Evolutionary conservation across 1,140 invertebrate genomes (phyloP).

Genomic region (Musca domestica): DNA sequence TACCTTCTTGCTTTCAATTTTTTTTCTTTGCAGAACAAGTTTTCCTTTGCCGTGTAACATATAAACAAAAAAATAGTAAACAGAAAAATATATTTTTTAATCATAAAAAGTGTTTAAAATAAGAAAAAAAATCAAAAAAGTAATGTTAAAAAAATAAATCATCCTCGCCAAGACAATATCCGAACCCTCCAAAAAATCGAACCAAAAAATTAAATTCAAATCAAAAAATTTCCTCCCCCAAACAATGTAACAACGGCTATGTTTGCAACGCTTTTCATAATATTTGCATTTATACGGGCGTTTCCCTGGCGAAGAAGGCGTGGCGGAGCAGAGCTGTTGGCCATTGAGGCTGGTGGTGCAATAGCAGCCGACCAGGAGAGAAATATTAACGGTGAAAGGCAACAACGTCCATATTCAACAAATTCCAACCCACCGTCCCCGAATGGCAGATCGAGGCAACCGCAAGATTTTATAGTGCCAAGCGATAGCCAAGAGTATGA

Average conservation of each 20-base stretch:
- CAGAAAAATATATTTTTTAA: no score
- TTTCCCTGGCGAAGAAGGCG: constrained; percentile 46
- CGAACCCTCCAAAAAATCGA: not conserved
- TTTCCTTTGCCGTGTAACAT: no score
- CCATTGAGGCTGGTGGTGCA: constrained; percentile 20
- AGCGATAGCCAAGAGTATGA: not conserved
- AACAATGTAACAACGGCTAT: constrained; percentile 32
- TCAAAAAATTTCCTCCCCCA: not conserved
- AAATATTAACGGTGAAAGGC: no score
- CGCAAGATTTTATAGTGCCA: constrained; percentile 12
- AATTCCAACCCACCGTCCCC: constrained; percentile 25
- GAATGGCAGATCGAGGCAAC: constrained; percentile 27
- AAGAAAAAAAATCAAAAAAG: no score
- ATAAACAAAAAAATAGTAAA: no score
- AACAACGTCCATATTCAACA: constrained; percentile 19
- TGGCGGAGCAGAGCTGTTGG: constrained; percentile 26
- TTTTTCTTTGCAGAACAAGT: no score
- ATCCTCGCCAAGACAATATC: not conserved
- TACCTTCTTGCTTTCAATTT: no score
- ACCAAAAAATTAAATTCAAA: not conserved
- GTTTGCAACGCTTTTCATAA: constrained; percentile 53
- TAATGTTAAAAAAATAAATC: no score
- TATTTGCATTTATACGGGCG: constrained; percentile 53
- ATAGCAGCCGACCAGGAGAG: no score
- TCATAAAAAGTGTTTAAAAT: no score